These are phyloP conservation scores for Gobio occitaniae DNA, from an alignment of 2,797 vertebrate species.

Conservation along the genomic window DNA sequence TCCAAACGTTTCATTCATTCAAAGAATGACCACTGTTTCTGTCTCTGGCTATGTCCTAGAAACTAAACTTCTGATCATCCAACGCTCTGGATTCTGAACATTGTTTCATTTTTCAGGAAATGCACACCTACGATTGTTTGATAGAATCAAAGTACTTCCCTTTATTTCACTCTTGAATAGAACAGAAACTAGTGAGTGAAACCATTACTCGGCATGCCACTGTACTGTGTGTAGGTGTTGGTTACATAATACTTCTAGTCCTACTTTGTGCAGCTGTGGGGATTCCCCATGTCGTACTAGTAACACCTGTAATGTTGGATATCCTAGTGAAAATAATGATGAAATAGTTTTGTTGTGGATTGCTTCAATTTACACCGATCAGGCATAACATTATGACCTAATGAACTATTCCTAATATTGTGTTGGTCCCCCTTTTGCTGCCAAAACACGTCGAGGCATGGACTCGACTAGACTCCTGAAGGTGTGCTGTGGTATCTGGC, in stretches of 20 bases:
- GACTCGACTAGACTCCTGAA: too few relatives aligned
- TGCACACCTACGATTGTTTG: not conserved
- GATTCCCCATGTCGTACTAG: not conserved
- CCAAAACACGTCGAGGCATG: too few relatives aligned
- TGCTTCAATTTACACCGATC: too few relatives aligned
- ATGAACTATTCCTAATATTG: too few relatives aligned
- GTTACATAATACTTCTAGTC: not conserved
- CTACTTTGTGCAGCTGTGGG: not conserved
- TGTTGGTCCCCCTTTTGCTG: too few relatives aligned
- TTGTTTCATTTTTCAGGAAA: not conserved
- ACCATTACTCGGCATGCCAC: not conserved
- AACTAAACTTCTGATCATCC: not conserved
- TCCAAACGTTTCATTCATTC: not conserved
- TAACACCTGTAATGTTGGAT: not conserved
- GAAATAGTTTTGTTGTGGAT: not conserved
- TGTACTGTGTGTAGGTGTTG: not conserved
- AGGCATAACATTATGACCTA: too few relatives aligned
- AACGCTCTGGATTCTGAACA: not conserved
- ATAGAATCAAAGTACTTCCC: not conserved
- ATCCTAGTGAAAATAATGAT: not conserved
- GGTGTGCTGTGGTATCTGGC: too few relatives aligned
- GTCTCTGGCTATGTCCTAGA: not conserved
- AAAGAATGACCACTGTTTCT: not conserved
- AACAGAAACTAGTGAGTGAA: constrained; percentile 27
- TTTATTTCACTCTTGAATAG: not conserved